Conservation (phyloP, 2,888 invertebrate genomes). For the Diarsia rubi region DNA sequence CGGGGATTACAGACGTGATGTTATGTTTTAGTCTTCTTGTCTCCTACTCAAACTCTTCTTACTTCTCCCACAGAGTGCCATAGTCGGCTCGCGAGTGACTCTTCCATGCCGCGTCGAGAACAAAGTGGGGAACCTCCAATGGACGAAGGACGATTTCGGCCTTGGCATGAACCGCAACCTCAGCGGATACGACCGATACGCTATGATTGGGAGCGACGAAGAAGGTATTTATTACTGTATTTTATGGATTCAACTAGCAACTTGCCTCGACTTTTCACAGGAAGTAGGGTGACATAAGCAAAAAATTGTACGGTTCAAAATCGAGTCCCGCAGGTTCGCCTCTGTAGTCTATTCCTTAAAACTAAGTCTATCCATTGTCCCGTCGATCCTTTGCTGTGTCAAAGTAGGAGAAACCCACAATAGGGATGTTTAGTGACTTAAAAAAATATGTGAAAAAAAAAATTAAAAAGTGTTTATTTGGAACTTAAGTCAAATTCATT, state of each 20-base stretch:
- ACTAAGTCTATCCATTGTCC: too few relatives aligned
- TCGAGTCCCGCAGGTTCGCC: too few relatives aligned
- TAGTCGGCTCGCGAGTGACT: conserved; percentile 96
- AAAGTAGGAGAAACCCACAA: too few relatives aligned
- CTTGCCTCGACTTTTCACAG: not conserved
- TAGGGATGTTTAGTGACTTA: too few relatives aligned
- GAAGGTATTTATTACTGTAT: conserved; percentile 92
- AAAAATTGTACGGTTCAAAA: not conserved
- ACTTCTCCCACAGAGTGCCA: conserved; percentile 92
- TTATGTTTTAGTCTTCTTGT: too few relatives aligned
- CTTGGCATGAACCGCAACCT: conserved; percentile 97
- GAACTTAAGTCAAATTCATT: too few relatives aligned
- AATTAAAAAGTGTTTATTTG: too few relatives aligned
- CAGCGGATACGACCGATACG: conserved; percentile 98
- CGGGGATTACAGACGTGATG: too few relatives aligned
- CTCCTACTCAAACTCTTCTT: not conserved
- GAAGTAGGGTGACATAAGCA: too few relatives aligned
- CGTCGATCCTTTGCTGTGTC: too few relatives aligned
- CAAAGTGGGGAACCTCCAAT: conserved; percentile 97
- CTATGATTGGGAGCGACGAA: conserved; percentile 98
- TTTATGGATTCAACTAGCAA: not conserved
- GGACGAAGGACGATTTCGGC: conserved; percentile 99
- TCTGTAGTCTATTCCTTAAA: too few relatives aligned
- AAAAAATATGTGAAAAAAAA: too few relatives aligned
- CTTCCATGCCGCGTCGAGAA: conserved; percentile 97